Evolutionary conservation across 2,113 vertebrate genomes (phyloP).

Genomic region (Corythoichthys intestinalis): DNA sequence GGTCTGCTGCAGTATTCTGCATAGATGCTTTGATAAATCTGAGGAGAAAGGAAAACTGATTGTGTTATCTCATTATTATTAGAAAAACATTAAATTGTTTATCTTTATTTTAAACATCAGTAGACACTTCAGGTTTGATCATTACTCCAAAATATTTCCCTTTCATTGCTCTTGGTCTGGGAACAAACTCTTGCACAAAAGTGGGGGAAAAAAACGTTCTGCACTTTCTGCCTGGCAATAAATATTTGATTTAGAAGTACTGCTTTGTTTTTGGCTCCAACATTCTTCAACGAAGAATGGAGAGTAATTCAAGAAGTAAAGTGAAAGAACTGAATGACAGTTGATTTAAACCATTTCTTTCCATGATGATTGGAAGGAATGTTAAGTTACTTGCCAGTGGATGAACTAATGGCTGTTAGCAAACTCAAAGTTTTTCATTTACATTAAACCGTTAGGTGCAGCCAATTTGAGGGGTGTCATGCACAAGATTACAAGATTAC

Average conservation of each 20-base stretch:
- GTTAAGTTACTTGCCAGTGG: neutral
- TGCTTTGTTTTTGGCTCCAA: no score
- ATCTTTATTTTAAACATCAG: no score
- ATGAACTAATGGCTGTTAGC: neutral
- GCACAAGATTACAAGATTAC: no score
- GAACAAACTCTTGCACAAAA: neutral
- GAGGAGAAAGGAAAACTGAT: neutral
- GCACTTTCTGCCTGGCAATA: no score
- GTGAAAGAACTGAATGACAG: neutral
- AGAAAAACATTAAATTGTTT: neutral
- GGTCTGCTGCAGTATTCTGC: constrained; percentile 23
- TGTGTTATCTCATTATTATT: neutral
- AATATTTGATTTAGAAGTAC: no score
- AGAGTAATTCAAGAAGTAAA: neutral
- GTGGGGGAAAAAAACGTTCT: neutral
- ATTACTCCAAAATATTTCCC: neutral
- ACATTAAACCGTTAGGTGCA: neutral
- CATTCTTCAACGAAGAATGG: no score
- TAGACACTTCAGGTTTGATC: neutral
- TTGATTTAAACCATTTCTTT: neutral
- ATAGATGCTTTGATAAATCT: constrained; percentile 1
- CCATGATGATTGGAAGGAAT: neutral
- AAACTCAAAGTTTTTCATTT: neutral
- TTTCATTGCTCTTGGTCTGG: neutral
- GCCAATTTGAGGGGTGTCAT: neutral